A percentile compares a stretch with the other conserved stretches of the same genome.
Evolutionary conservation across 2,797 vertebrate genomes (phyloP).

Genomic region (Ctenopoma kingsleyae): DNA sequence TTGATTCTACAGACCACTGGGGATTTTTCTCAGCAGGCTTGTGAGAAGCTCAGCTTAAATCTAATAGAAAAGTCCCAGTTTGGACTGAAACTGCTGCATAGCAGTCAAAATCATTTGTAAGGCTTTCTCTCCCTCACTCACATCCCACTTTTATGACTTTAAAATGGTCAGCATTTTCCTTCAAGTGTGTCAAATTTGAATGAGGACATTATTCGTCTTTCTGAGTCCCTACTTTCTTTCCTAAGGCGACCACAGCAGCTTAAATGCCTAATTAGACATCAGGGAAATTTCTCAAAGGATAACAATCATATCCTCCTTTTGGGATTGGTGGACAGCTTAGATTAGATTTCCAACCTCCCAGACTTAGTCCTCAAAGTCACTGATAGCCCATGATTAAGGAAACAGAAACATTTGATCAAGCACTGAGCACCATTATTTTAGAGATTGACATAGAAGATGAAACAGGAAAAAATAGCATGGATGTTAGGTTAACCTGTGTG

Average conservation of each 20-base stretch:
- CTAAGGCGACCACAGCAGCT: conserved; percentile 62
- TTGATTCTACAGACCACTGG: conserved; percentile 62
- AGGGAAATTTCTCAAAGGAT: conserved; percentile 74
- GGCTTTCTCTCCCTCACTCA: conserved; percentile 52
- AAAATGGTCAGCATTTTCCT: conserved; percentile 81
- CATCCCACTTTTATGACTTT: conserved; percentile 72
- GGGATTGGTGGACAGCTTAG: conserved; percentile 62
- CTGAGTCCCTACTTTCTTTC: conserved; percentile 63
- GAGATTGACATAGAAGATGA: background rate
- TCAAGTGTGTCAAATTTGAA: conserved; percentile 80
- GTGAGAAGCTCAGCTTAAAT: conserved; percentile 64
- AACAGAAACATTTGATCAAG: conserved; percentile 30
- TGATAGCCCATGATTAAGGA: conserved; percentile 56
- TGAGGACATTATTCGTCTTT: conserved; percentile 77
- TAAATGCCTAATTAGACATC: conserved; percentile 79
- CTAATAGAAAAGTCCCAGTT: conserved; percentile 68
- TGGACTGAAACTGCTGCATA: conserved; percentile 80
- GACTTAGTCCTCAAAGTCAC: conserved; percentile 63
- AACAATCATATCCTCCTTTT: conserved; percentile 59
- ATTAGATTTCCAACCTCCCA: conserved; percentile 66
- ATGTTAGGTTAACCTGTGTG: background rate
- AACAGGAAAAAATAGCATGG: background rate
- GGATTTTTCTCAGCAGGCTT: conserved; percentile 61
- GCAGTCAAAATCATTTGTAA: conserved; percentile 73
- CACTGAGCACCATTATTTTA: background rate